These are phyloP conservation scores for Zhuqinia jingwanae DNA, from an alignment of 2,888 invertebrate species.

Conservation along the genomic window DNA sequence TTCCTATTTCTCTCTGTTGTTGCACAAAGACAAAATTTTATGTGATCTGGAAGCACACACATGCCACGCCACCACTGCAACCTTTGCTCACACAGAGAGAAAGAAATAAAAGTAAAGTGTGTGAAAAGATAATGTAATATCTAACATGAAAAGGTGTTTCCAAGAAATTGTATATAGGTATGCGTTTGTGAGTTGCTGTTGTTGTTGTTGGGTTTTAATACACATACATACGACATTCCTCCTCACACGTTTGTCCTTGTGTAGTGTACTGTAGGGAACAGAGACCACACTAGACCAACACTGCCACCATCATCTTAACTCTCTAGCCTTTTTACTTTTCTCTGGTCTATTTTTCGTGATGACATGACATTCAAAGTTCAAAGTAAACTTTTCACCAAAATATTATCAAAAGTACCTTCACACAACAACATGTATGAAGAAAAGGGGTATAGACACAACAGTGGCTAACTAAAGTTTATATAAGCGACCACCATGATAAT, in stretches of 20 bases:
- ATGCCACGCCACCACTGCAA: neutral
- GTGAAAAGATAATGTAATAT: constrained; percentile 2
- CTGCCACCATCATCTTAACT: constrained; percentile 24
- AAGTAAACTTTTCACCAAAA: constrained; percentile 66
- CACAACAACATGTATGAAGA: neutral
- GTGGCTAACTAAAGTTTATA: neutral
- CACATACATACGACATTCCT: neutral
- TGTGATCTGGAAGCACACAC: constrained; percentile 11
- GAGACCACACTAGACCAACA: neutral
- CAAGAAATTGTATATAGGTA: neutral
- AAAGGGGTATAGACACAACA: neutral
- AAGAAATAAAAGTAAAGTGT: constrained; percentile 33
- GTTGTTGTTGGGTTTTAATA: too few species aligned
- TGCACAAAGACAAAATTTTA: constrained; percentile 9
- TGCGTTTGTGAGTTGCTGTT: neutral
- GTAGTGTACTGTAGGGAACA: neutral
- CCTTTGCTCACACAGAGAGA: neutral
- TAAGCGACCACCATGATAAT: too few species aligned
- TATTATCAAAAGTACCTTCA: constrained; percentile 41
- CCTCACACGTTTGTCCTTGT: neutral
- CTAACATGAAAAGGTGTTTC: constrained; percentile 25
- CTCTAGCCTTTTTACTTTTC: constrained; percentile 16
- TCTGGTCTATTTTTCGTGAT: constrained; percentile 64
- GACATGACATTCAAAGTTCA: constrained; percentile 73
- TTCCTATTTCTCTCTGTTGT: neutral